A percentile compares a stretch with the other conserved stretches of the same genome.
These are phyloP conservation scores for Tenthredo notha DNA, from an alignment of 2,888 invertebrate species.

Conservation along the genomic window DNA sequence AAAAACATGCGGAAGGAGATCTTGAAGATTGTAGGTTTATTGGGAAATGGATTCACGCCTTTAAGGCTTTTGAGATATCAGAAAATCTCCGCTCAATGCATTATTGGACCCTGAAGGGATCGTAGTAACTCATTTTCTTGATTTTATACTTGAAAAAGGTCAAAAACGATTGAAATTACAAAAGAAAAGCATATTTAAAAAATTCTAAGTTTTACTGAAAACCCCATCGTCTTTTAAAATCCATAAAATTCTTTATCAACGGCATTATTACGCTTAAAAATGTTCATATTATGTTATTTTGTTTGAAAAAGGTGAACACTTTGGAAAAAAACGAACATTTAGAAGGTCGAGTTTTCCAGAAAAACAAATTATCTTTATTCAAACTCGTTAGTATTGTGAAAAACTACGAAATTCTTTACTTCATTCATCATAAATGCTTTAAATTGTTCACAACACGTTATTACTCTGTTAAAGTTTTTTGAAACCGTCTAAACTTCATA, in stretches of 20 bases:
- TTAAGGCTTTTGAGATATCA: not conserved
- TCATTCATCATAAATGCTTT: not conserved
- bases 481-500: not conserved
- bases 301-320: not conserved
- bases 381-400: not conserved
- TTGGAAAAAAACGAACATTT: not conserved
- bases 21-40: conserved; percentile 30
- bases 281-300: not conserved
- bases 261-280: not conserved
- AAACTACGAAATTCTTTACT: not conserved
- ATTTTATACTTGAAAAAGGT: not conserved
- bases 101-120: not conserved
- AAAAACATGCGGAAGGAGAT: not conserved
- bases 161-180: no score
- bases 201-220: no score
- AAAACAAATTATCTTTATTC: not conserved
- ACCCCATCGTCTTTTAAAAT: not conserved
- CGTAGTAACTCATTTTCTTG: not conserved
- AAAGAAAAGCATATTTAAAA: no score
- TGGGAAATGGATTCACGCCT: not conserved
- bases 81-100: not conserved
- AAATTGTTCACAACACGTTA: not conserved
- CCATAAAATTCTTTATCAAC: not conserved
- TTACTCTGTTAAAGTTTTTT: not conserved
- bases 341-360: not conserved